Base-by-base conservation (phyloP, 2,797 vertebrate species). In the Merluccius polli region DNA sequence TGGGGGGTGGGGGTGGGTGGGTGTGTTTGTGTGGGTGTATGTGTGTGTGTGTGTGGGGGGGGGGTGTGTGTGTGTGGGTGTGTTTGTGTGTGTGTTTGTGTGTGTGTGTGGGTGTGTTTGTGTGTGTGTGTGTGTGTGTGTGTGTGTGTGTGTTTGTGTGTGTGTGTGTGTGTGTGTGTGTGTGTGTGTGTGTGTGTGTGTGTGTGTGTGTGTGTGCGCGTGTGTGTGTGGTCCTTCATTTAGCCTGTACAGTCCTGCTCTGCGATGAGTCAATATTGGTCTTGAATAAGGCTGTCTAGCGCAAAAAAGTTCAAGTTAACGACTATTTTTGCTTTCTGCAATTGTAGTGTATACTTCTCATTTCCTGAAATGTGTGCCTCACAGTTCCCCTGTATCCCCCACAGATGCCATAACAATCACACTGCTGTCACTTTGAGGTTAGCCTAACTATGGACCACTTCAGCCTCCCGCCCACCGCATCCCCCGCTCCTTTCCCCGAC, bases 381-480 rank as follows among this genome's bases (percentile, higher is more conserved):
- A 63, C 52, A 12, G n/a, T 24, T 63, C 1, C 24, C 67, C 69
- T 74, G n/a, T 78, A 44, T 84, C 16, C 86, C 78, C 71, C 81
- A 77, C 87, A 87, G 86, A 75, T 38, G 80, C 32, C 75, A 32
- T 21, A 84, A 83, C 86, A 82, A 73, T 33, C 73, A 33, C 35
- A 15, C 52, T 41, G 79, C 76, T 31, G n/a, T 33, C 70, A 77
- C 41, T 41, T 85, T 82, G 79, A 90, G 92, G 91, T 87, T 93
- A 84, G 83, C 86, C 87, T 93, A 83, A 82, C 86, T 75, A 78
- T 92, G 87, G 86, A 84, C 73, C 86, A 85, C 80, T 83, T 77
- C 75, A 92, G 91, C 81, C 82, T 86, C 48, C 89, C 90, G 0
- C 77, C 79, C 76, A 71, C 83, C 21, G 68, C 59, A 8, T 78